Percentiles rank a stretch among this genome's conserved stretches.
phyloP scores from a whole-genome alignment of 1,140 invertebrate species.

The Diachasmimorpha longicaudata region DNA sequence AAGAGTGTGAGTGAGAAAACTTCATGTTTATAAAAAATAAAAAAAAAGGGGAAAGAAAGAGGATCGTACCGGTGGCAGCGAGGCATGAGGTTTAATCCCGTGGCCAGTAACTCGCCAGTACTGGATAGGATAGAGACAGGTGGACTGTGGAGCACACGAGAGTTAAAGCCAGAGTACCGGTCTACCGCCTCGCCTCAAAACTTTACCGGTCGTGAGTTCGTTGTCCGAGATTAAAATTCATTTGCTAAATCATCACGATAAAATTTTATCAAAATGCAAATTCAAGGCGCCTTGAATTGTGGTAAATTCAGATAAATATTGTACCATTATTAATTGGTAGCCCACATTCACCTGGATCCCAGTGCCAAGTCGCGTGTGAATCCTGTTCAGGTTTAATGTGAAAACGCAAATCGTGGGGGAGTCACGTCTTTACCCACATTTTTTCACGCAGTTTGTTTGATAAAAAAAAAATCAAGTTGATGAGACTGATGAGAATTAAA shows the following conservation, averaged over 20 bases:
- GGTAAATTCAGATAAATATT: neutral
- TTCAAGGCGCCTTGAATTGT: neutral
- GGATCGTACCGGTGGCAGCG: conserved; percentile 27
- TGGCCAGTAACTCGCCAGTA: conserved; percentile 36
- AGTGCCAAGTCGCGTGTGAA: conserved; percentile 43
- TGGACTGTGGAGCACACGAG: conserved; percentile 42
- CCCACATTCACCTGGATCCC: conserved; percentile 13
- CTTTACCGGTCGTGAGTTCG: conserved; percentile 51
- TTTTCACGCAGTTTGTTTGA: neutral
- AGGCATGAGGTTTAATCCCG: conserved; percentile 29
- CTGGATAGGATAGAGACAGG: conserved; percentile 43
- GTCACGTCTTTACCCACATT: neutral
- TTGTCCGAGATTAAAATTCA: conserved; percentile 43
- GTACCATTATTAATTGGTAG: conserved; percentile 10
- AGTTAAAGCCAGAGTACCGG: conserved; percentile 45
- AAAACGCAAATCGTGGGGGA: neutral
- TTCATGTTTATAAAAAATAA: neutral
- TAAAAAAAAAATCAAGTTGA: neutral
- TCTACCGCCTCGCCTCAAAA: conserved; percentile 47
- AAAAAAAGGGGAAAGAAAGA: conserved; percentile 28
- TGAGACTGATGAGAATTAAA: too few species aligned
- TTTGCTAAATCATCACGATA: neutral
- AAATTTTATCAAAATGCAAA: neutral
- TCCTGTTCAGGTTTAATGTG: conserved; percentile 33
- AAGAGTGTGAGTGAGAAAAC: neutral